Conservation (phyloP, 2,888 invertebrate genomes). For the Myopa testacea region DNA sequence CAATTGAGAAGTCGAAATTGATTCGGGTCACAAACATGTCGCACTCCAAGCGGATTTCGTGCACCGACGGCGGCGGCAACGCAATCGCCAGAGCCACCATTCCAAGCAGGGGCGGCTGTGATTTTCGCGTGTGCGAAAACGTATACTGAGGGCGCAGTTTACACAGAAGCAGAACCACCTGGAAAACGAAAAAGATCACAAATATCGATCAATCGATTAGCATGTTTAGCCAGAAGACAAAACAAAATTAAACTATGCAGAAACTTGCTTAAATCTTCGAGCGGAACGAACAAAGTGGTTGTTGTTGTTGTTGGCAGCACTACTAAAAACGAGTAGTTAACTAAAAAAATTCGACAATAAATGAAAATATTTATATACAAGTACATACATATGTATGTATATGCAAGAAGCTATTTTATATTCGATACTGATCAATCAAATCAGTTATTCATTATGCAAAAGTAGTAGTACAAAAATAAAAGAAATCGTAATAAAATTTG, state of each 20-base stretch:
- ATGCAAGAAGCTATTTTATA: constrained; percentile 41
- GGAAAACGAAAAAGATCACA: neutral
- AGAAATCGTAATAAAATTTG: neutral
- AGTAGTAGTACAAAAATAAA: neutral
- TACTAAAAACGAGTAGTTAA: constrained; percentile 1
- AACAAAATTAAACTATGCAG: neutral
- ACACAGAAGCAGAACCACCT: constrained; percentile 94
- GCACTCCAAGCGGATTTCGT: constrained; percentile 93
- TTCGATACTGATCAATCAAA: constrained; percentile 70
- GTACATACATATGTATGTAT: neutral
- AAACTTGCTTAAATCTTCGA: neutral
- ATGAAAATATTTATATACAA: neutral
- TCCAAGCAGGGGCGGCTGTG: constrained; percentile 87
- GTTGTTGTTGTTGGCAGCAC: constrained; percentile 9
- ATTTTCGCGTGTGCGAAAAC: constrained; percentile 89
- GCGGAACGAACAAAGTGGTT: neutral
- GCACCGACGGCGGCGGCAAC: constrained; percentile 95
- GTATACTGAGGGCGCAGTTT: constrained; percentile 93
- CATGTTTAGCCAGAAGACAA: neutral
- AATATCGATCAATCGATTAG: neutral
- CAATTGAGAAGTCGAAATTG: constrained; percentile 95
- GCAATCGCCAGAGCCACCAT: constrained; percentile 97
- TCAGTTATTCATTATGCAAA: constrained; percentile 54
- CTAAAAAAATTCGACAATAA: constrained; percentile 15
- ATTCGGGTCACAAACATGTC: constrained; percentile 97